A percentile compares a stretch with the other conserved stretches of the same genome.
These are phyloP conservation scores for Nasonovia ribisnigri DNA, from an alignment of 2,888 invertebrate species.

Conservation along the genomic window DNA sequence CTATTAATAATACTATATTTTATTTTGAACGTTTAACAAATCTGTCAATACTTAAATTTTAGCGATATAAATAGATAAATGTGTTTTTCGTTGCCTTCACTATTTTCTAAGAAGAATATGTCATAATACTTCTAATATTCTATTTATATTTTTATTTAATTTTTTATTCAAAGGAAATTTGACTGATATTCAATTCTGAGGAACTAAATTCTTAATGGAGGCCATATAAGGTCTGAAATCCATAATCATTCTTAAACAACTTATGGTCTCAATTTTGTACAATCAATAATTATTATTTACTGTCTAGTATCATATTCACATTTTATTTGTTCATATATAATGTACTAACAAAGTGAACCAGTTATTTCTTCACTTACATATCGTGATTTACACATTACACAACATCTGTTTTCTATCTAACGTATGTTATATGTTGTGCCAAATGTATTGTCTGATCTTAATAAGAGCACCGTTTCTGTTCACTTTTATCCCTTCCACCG, in stretches of 20 bases:
- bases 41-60: neutral
- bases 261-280: slow-evolving; percentile 35
- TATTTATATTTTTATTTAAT: neutral
- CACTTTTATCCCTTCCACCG: too few species aligned
- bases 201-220: neutral
- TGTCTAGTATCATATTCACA: slow-evolving; percentile 6
- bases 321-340: slow-evolving; percentile 18
- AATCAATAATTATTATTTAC: slow-evolving; percentile 1
- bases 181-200: neutral
- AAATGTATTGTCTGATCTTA: too few species aligned
- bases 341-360: neutral
- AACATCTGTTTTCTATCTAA: neutral
- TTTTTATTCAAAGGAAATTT: neutral
- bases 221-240: neutral
- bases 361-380: slow-evolving; percentile 4
- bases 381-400: neutral
- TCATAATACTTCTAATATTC: neutral
- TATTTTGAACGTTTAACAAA: neutral
- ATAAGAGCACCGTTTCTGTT: too few species aligned
- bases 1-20: too few species aligned
- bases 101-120: neutral
- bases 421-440: neutral
- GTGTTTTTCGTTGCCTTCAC: neutral
- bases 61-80: neutral
- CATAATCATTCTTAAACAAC: slow-evolving; percentile 14